These are phyloP conservation scores for Platyrinchus mystaceus DNA, from an alignment of 2,797 vertebrate species.

Conservation along the genomic window DNA sequence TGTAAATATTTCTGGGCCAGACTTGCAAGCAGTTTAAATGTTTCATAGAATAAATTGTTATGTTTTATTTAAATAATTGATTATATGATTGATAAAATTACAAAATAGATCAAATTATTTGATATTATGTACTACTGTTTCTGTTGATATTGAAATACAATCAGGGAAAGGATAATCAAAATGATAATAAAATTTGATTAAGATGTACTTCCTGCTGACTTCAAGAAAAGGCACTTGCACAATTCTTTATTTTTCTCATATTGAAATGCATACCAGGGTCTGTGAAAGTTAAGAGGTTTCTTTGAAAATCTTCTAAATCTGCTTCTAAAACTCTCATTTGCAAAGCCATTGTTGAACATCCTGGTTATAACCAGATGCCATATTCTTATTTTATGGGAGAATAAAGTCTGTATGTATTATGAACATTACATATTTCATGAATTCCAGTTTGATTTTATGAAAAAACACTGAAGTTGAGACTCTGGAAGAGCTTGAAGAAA, in stretches of 20 bases:
- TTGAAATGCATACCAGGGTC: not conserved
- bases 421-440: not conserved
- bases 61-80: not conserved
- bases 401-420: not conserved
- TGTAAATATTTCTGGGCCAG: not conserved
- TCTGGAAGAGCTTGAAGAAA: not conserved
- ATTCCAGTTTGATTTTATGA: not conserved
- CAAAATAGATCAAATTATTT: not conserved
- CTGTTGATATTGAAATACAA: not conserved
- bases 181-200: conserved; percentile 5
- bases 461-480: not conserved
- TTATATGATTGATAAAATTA: not conserved
- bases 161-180: not conserved
- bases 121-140: not conserved
- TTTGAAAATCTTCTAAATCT: not conserved
- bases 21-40: not conserved
- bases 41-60: not conserved
- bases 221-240: not conserved
- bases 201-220: not conserved
- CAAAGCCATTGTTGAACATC: not conserved
- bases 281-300: not conserved
- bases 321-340: not conserved
- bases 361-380: not conserved
- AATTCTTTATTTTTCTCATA: not conserved
- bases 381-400: not conserved